Percentiles rank a stretch among this genome's conserved stretches.
Conservation (phyloP, 2,888 invertebrate species). For the Cerceris rybyensis region DNA sequence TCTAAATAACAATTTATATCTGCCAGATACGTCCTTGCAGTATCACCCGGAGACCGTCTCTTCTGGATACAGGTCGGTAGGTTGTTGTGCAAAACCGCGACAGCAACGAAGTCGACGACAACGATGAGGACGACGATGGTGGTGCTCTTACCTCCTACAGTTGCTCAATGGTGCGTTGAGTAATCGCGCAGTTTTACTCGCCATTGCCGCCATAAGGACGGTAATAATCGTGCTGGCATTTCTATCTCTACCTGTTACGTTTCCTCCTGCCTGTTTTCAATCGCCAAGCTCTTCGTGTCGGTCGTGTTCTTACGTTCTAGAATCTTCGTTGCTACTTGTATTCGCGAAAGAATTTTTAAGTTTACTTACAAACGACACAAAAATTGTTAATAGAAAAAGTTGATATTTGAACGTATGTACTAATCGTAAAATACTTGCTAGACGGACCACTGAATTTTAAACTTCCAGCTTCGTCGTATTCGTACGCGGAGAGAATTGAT, state of each 20-base stretch:
- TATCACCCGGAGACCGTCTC: conserved; percentile 26
- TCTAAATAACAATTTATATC: conserved; percentile 57
- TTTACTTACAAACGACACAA: too few species aligned
- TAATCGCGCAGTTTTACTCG: conserved; percentile 64
- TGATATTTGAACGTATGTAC: too few species aligned
- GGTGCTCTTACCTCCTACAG: conserved; percentile 52
- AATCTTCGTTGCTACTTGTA: too few species aligned
- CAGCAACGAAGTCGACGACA: conserved; percentile 9
- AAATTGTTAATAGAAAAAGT: too few species aligned
- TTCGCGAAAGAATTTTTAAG: too few species aligned
- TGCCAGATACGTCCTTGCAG: conserved; percentile 53
- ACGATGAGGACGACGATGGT: conserved; percentile 17
- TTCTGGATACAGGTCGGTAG: conserved; percentile 15
- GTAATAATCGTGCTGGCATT: conserved; percentile 65
- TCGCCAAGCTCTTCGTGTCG: conserved; percentile 33
- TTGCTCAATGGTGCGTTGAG: conserved; percentile 69
- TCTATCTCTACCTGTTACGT: conserved; percentile 70
- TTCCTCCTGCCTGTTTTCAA: conserved; percentile 60
- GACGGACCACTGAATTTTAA: too few species aligned
- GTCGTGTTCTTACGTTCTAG: conserved; percentile 4
- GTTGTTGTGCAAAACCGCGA: conserved; percentile 58
- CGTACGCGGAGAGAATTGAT: not conserved
- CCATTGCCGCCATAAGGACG: conserved; percentile 40
- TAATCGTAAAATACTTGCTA: too few species aligned
- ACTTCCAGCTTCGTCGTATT: not conserved